Evolutionary conservation across 2,888 invertebrate species (phyloP).

Genomic region (Subacronicta megacephala): DNA sequence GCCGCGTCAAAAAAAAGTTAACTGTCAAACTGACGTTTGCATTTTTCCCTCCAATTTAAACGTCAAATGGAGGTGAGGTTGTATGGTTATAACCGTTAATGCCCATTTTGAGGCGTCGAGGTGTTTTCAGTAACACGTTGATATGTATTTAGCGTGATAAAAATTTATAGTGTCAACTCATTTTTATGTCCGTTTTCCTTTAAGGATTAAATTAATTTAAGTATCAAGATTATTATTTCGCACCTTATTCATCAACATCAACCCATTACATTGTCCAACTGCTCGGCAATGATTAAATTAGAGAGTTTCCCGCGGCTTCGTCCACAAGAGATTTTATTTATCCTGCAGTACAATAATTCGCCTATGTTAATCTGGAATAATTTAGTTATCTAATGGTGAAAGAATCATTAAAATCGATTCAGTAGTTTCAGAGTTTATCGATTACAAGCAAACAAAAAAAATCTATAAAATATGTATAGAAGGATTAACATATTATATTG

Average conservation of each 20-base stretch:
- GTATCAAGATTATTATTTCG: slow-evolving; percentile 10
- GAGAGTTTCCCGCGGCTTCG: too few species aligned
- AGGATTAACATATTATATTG: not conserved
- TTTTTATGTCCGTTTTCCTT: slow-evolving; percentile 23
- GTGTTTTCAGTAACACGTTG: slow-evolving; percentile 38
- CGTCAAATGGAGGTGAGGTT: slow-evolving; percentile 42
- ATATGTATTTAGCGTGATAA: slow-evolving; percentile 40
- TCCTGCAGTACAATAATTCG: too few species aligned
- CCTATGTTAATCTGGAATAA: too few species aligned
- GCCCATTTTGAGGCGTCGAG: slow-evolving; percentile 36
- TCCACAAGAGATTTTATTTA: too few species aligned
- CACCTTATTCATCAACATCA: too few species aligned
- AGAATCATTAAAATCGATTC: too few species aligned
- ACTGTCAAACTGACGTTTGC: slow-evolving; percentile 60
- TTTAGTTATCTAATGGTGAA: too few species aligned
- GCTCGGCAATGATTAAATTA: too few species aligned
- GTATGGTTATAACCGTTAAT: slow-evolving; percentile 21
- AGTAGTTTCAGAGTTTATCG: too few species aligned
- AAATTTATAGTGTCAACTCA: slow-evolving; percentile 33
- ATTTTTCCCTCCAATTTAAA: slow-evolving; percentile 56
- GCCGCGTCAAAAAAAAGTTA: slow-evolving; percentile 42
- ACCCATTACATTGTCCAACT: too few species aligned
- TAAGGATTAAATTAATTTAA: slow-evolving; percentile 1
- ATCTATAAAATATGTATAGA: too few species aligned
- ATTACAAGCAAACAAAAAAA: too few species aligned